phyloP scores from a whole-genome alignment of 1,140 invertebrate species.

The Drosophila biarmipes region DNA sequence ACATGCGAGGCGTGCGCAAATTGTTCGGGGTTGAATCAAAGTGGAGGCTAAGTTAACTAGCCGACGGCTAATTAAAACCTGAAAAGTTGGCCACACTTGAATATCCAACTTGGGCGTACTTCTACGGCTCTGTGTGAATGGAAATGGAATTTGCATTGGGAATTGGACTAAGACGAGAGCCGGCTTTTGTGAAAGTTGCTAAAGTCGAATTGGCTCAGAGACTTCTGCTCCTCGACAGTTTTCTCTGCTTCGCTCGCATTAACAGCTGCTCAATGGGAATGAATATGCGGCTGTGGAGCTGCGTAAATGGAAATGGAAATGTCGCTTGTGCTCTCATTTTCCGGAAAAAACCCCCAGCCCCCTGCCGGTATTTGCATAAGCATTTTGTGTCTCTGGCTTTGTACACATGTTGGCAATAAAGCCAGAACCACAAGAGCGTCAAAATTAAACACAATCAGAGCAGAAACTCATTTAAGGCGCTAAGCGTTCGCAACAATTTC shows the following conservation, averaged over 20 bases:
- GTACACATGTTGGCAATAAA: conserved; percentile 59
- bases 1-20: conserved; percentile 75
- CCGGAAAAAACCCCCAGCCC: conserved; percentile 25
- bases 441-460: conserved; percentile 82
- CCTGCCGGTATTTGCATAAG: conserved; percentile 50
- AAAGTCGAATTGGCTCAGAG: conserved; percentile 67
- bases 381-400: conserved; percentile 35
- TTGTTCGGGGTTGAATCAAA: conserved; percentile 52
- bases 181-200: conserved; percentile 61
- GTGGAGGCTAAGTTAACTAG: conserved; percentile 73
- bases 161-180: conserved; percentile 75
- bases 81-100: conserved; percentile 71
- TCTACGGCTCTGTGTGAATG: conserved; percentile 44
- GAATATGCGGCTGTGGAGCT: conserved; percentile 1
- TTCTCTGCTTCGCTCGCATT: conserved; percentile 41
- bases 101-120: conserved; percentile 50
- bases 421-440: conserved; percentile 36
- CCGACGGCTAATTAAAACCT: conserved; percentile 78
- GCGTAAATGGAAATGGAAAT: conserved; percentile 55
- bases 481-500: conserved; percentile 76
- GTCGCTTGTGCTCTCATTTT: conserved; percentile 58
- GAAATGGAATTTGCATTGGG: conserved; percentile 71
- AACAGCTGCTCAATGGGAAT: conserved; percentile 71
- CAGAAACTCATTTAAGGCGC: conserved; percentile 82
- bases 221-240: background rate